Conservation (phyloP, 2,888 invertebrate species). For the Ariolimax columbianus region DNA sequence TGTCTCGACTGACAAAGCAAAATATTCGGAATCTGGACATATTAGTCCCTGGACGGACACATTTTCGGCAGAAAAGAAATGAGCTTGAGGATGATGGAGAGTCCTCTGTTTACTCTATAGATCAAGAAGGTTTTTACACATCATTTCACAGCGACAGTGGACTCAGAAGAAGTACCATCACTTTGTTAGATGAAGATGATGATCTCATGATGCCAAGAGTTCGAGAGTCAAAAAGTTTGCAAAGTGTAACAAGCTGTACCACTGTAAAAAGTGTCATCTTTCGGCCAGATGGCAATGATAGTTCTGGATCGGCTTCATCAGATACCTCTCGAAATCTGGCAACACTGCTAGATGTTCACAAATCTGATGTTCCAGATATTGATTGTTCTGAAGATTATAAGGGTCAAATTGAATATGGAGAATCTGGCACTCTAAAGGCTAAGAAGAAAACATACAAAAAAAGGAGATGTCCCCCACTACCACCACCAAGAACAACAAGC, state of each 20-base stretch:
- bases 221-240: slow-evolving; percentile 65
- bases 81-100: slow-evolving; percentile 67
- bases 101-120: slow-evolving; percentile 93
- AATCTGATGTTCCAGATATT: slow-evolving; percentile 14
- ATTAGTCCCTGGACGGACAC: slow-evolving; percentile 60
- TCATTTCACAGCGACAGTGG: slow-evolving; percentile 98
- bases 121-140: slow-evolving; percentile 98
- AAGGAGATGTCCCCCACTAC: slow-evolving; percentile 46
- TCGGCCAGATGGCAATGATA: slow-evolving; percentile 53
- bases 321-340: slow-evolving; percentile 15
- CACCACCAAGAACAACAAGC: slow-evolving; percentile 61
- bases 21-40: slow-evolving; percentile 70
- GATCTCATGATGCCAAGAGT: slow-evolving; percentile 58
- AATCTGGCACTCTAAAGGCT: slow-evolving; percentile 42
- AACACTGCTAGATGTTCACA: neutral
- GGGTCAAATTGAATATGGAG: slow-evolving; percentile 31
- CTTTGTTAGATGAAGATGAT: slow-evolving; percentile 62
- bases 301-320: neutral
- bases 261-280: slow-evolving; percentile 67
- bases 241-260: slow-evolving; percentile 60
- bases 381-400: slow-evolving; percentile 19
- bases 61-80: slow-evolving; percentile 43
- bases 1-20: slow-evolving; percentile 67
- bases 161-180: slow-evolving; percentile 79
- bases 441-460: slow-evolving; percentile 42